Percentiles rank a stretch among this genome's conserved stretches.
Conservation (phyloP, 2,113 vertebrate genomes). For the Onychostoma macrolepis region DNA sequence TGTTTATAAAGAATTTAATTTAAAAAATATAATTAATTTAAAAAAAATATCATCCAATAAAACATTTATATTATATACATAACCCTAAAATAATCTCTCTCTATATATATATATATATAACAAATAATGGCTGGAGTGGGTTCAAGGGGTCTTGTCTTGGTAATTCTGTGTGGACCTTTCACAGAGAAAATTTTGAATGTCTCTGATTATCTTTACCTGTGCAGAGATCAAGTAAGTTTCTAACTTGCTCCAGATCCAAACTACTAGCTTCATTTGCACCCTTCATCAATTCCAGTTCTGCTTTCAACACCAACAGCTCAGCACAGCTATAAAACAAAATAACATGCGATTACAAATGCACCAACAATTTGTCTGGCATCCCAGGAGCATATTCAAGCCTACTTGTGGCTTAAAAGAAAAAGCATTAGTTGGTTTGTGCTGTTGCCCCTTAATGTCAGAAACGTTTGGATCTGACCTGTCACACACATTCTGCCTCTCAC, state of each 20-base stretch:
- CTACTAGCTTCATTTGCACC: conserved; percentile 77
- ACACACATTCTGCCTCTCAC: not conserved
- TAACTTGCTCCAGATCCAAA: conserved; percentile 81
- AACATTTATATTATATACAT: too few relatives aligned
- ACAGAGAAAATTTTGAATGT: not conserved
- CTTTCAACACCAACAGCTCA: conserved; percentile 86
- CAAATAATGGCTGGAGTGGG: not conserved
- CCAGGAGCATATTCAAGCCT: not conserved
- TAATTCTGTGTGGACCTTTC: not conserved
- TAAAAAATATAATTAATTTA: not conserved
- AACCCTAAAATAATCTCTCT: too few relatives aligned
- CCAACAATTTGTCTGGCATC: not conserved
- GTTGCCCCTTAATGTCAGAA: not conserved
- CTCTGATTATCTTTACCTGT: conserved; percentile 71
- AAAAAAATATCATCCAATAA: not conserved
- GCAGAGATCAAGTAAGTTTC: conserved; percentile 82
- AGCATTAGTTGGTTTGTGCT: not conserved
- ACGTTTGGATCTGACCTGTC: not conserved
- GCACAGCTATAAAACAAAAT: conserved; percentile 75
- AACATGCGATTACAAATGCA: not conserved
- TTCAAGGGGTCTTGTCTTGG: not conserved
- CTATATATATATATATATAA: too few relatives aligned
- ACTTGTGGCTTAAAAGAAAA: not conserved
- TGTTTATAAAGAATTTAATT: too few relatives aligned
- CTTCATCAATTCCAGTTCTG: conserved; percentile 85